Conservation (phyloP, 2,113 vertebrate species). For the Pygathrix nemaeus region DNA sequence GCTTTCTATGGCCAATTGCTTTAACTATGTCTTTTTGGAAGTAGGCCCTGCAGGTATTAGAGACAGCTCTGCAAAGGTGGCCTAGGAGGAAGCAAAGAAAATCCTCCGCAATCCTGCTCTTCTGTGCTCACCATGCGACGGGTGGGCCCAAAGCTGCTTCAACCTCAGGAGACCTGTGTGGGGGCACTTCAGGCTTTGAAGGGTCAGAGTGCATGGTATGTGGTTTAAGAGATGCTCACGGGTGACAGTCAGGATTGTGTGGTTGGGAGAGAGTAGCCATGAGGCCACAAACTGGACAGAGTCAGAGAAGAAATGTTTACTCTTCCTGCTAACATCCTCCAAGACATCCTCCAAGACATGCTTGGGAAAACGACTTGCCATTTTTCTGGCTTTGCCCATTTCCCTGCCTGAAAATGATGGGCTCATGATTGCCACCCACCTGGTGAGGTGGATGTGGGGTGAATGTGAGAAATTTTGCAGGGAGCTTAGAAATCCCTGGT, state of each 20-base stretch:
- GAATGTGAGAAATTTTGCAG: not conserved
- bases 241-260: not conserved
- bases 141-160: not conserved
- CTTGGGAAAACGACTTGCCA: not conserved
- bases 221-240: not conserved
- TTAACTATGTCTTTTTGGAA: conserved; percentile 20
- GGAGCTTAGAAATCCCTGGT: not conserved
- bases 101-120: not conserved
- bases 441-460: not conserved
- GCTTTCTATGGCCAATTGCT: not conserved
- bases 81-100: not conserved
- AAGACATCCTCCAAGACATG: not conserved
- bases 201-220: not conserved
- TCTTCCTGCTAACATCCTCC: not conserved
- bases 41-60: not conserved
- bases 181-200: not conserved
- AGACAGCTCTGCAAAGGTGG: not conserved
- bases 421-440: not conserved
- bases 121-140: fast-evolving
- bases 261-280: not conserved
- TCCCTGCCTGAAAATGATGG: not conserved
- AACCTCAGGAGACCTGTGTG: not conserved
- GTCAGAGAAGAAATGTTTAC: not conserved
- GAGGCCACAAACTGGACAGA: not conserved
- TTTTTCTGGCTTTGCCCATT: not conserved